Base-by-base conservation (phyloP, 1,140 invertebrate genomes). In the Pinna nobilis region DNA sequence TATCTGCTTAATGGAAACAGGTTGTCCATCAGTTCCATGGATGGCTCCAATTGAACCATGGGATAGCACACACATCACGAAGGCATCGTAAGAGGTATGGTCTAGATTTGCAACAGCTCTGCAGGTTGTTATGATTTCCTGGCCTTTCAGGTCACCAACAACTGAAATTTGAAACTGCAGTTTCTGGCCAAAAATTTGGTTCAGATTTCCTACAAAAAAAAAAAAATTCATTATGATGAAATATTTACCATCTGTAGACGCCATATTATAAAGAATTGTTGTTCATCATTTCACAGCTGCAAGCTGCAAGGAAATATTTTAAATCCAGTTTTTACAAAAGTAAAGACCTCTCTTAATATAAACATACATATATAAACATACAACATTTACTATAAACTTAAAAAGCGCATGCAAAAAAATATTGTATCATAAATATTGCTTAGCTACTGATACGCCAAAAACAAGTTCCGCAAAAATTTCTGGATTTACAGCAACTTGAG, bases 21-120 rank as follows among this genome's bases (percentile, higher is more conserved):
- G 50, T 2, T 69, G 30, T 7, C 84, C 81, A 64, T 89, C 80
- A 2, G 77, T 66, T 7, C 86, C 88, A 72, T 81, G 82, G 15
- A 89, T 59, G 13, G 72, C 37, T n/a, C 82, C 85, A 37, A 79
- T 55, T 2, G 79, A 70, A 9, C 88, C 88, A 61, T 89, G 88
- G 5, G 83, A 80, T 33, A 89, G 55, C 20, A 89, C 81, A 41
- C 74, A 81, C 53, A 76, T 79, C 1, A 81, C 79, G 59, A 86
- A 81, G 70, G 77, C 78, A 50, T 86, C 82, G 70, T 49, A 83
- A 2, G 59, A 18, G 1, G 15, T 57, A 50, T 85, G 83, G 30
- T 81, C 65, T 15, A 60, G 32, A 3, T 55, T 15, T 6, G 75
- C 68, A 25, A 32, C 37, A 37, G 50, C 39, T 23, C 44, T 41